Evolutionary conservation across 2,888 invertebrate species (phyloP).

Genomic region (Sceliomorpha sp.): DNA sequence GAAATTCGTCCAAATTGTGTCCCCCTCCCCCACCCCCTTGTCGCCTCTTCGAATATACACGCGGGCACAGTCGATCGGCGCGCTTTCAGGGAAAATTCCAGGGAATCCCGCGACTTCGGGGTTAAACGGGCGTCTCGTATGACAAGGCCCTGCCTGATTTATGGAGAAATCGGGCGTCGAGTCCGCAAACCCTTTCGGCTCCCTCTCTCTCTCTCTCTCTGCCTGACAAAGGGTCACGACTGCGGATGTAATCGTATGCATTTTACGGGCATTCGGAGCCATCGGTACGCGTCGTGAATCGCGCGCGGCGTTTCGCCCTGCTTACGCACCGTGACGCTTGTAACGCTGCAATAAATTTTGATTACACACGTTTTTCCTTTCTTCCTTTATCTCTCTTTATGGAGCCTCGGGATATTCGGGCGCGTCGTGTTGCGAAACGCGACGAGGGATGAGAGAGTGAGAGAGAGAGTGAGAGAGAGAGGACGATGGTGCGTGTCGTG

Average conservation of each 20-base stretch:
- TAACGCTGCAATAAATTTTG: constrained; percentile 74
- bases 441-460: neutral
- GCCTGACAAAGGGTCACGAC: constrained; percentile 62
- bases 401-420: constrained; percentile 10
- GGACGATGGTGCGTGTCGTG: constrained; percentile 31
- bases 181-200: constrained; percentile 60
- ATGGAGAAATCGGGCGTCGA: constrained; percentile 64
- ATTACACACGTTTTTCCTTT: constrained; percentile 62
- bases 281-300: constrained; percentile 42
- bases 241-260: constrained; percentile 75
- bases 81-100: neutral
- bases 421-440: too few species aligned
- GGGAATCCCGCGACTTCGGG: neutral
- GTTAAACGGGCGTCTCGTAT: neutral
- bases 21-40: too few species aligned
- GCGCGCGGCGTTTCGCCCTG: constrained; percentile 61
- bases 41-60: too few species aligned
- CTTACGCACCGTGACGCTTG: constrained; percentile 68
- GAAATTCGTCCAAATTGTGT: too few species aligned
- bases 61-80: too few species aligned
- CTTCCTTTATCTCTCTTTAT: neutral
- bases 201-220: too few species aligned
- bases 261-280: constrained; percentile 67
- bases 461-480: constrained; percentile 20
- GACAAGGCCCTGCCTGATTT: constrained; percentile 59